Conservation (phyloP, 1,140 invertebrate species). For the Procambarus clarkii region DNA sequence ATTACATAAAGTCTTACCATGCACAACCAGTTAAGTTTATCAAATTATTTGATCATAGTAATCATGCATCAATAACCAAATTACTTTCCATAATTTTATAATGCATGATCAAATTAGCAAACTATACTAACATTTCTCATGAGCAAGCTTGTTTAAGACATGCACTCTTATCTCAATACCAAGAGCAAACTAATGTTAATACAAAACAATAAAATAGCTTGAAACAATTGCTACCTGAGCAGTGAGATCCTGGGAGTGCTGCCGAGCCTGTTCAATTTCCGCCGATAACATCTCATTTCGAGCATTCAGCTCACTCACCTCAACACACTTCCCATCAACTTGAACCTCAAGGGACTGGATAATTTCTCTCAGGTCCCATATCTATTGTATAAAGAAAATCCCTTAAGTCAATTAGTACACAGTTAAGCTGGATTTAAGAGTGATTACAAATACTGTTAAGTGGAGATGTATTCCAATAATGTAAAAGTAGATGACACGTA, state of each 20-base stretch:
- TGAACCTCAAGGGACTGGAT: conserved; percentile 42
- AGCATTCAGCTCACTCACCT: conserved; percentile 5
- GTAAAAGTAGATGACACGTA: too few relatives aligned
- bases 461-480: too few relatives aligned
- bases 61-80: background rate
- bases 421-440: too few relatives aligned
- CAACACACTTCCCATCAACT: conserved; percentile 14
- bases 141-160: background rate
- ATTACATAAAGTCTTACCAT: background rate
- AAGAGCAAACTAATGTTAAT: background rate
- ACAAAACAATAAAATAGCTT: background rate
- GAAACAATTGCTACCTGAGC: background rate
- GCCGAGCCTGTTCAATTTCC: background rate
- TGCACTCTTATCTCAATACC: background rate
- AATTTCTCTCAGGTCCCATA: conserved; percentile 45
- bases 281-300: background rate
- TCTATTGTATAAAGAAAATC: background rate
- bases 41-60: background rate
- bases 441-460: too few relatives aligned
- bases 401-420: too few relatives aligned
- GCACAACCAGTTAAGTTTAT: background rate
- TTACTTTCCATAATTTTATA: background rate
- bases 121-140: background rate
- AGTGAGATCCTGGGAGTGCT: conserved; percentile 10
- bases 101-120: background rate